A percentile compares a stretch with the other conserved stretches of the same genome.
Evolutionary conservation across 2,113 vertebrate species (phyloP).

Genomic region (Paratilapia polleni): DNA sequence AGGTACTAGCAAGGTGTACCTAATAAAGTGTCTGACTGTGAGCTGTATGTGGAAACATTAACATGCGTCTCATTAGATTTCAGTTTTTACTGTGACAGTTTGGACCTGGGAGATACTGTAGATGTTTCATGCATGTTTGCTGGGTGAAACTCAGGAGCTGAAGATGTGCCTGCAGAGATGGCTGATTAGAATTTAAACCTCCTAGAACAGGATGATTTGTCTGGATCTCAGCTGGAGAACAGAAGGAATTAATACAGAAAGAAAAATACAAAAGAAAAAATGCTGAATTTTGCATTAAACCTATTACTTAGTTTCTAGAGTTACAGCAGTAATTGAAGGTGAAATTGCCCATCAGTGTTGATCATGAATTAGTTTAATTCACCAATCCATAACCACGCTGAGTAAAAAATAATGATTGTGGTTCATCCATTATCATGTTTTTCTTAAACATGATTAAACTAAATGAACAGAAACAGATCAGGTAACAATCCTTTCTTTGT

Average conservation of each 20-base stretch:
- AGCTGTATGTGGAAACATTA: too few species aligned
- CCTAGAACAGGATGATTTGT: background rate
- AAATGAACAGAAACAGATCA: background rate
- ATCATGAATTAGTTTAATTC: background rate
- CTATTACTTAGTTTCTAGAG: background rate
- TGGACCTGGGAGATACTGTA: background rate
- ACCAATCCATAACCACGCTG: too few species aligned
- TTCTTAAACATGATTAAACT: background rate
- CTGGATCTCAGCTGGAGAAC: too few species aligned
- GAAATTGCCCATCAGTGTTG: background rate
- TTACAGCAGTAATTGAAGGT: background rate
- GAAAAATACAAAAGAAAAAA: background rate
- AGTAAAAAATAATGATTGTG: background rate
- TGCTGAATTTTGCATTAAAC: background rate
- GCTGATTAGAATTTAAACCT: background rate
- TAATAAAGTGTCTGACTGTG: too few species aligned
- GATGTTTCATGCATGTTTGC: background rate
- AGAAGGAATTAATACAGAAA: too few species aligned
- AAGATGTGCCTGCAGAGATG: background rate
- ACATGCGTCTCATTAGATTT: too few species aligned
- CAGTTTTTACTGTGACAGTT: background rate
- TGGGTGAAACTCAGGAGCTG: background rate
- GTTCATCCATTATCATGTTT: background rate
- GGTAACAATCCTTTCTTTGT: constrained; percentile 15
- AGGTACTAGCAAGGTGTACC: too few species aligned